These are phyloP conservation scores for Pristionchus entomophagus DNA, from an alignment of 2,888 invertebrate genomes.

Conservation along the genomic window DNA sequence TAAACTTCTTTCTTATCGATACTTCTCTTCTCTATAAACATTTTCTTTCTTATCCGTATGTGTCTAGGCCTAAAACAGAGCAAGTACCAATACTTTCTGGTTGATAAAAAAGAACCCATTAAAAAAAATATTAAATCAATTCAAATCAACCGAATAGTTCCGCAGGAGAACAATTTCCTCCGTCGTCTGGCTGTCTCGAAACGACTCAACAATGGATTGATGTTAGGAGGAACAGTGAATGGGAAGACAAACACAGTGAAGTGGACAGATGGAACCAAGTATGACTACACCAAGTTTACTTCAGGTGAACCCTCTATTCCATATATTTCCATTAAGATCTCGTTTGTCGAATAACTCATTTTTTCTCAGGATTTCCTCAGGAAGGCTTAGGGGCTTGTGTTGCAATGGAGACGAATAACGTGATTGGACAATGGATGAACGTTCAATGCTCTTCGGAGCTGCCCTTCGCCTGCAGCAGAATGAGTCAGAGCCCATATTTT, in stretches of 20 bases:
- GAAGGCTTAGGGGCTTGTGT: not conserved
- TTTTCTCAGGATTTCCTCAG: not conserved
- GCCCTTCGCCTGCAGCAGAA: not conserved
- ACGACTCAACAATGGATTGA: not conserved
- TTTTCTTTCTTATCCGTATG: no score
- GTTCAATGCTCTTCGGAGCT: not conserved
- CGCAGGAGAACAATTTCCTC: not conserved
- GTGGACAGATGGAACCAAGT: not conserved
- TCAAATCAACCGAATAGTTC: no score
- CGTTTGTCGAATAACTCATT: no score
- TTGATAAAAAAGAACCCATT: no score
- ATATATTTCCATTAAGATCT: not conserved
- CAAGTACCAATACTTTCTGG: no score
- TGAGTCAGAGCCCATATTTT: no score
- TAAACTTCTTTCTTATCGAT: no score
- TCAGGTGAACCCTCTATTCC: not conserved
- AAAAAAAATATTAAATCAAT: no score
- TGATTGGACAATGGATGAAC: not conserved
- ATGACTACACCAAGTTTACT: not conserved
- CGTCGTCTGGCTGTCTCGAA: conserved; percentile 8
- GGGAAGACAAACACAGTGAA: not conserved
- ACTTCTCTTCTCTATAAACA: no score
- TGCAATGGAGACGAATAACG: not conserved
- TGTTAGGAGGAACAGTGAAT: not conserved
- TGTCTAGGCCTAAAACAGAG: no score